These are phyloP conservation scores for Stegodyphus dumicola DNA, from an alignment of 1,140 invertebrate species.

Conservation along the genomic window DNA sequence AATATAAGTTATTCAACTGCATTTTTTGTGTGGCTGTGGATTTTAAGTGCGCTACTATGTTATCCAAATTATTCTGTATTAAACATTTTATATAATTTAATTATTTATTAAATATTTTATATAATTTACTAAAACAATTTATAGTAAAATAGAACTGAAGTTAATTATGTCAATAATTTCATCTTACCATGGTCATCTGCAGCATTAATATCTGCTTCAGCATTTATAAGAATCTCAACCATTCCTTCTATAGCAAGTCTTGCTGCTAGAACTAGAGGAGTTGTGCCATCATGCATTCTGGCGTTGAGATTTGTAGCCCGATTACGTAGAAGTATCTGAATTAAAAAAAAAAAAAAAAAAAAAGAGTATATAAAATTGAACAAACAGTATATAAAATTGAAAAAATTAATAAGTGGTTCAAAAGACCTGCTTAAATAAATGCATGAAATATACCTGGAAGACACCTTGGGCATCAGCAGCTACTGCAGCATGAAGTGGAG, in stretches of 20 bases:
- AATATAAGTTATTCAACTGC: too few species aligned
- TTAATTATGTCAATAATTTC: background rate
- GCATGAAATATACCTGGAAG: constrained; percentile 45
- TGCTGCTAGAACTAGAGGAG: constrained; percentile 91
- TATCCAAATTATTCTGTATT: too few species aligned
- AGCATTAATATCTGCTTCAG: constrained; percentile 94
- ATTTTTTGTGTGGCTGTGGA: too few species aligned
- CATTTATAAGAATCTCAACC: constrained; percentile 94
- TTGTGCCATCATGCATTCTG: constrained; percentile 94
- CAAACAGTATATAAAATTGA: background rate
- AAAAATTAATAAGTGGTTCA: background rate
- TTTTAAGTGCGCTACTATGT: too few species aligned
- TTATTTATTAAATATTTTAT: too few species aligned
- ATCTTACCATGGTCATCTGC: constrained; percentile 83
- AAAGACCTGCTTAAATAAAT: background rate
- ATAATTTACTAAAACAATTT: too few species aligned
- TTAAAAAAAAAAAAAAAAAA: constrained; percentile 75
- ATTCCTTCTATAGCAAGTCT: constrained; percentile 89
- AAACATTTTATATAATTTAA: too few species aligned
- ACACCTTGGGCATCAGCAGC: constrained; percentile 96
- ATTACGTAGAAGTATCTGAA: constrained; percentile 91
- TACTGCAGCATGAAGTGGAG: constrained; percentile 92
- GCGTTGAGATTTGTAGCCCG: constrained; percentile 94
- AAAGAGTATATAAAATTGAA: background rate
- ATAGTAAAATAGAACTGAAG: too few species aligned